Conservation (phyloP, 2,113 vertebrate genomes). For the Montifringilla adamsi region DNA sequence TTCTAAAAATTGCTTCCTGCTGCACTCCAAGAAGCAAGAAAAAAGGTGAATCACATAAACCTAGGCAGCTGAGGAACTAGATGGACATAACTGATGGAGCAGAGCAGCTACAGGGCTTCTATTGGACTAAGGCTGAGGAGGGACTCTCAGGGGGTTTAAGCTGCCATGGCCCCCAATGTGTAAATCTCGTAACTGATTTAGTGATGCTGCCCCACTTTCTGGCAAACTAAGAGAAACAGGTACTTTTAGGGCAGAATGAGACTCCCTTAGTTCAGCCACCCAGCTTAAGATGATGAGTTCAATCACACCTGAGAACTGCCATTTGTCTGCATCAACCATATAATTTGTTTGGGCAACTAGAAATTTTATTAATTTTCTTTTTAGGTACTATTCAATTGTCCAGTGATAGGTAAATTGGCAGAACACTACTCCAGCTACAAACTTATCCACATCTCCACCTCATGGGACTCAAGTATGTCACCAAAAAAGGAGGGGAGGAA, state of each 20-base stretch:
- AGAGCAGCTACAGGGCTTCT: not conserved
- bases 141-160: not conserved
- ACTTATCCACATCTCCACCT: not conserved
- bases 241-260: not conserved
- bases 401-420: not conserved
- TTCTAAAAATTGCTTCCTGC: conserved; percentile 12
- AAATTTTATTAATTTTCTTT: not conserved
- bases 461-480: not conserved
- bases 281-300: not conserved
- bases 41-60: conserved; percentile 44
- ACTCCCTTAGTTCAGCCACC: not conserved
- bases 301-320: not conserved
- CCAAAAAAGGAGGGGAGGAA: not conserved
- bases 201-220: not conserved
- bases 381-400: not conserved
- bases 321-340: not conserved
- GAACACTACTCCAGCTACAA: not conserved
- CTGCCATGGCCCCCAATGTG: fast-evolving
- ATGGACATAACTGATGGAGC: not conserved
- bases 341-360: not conserved
- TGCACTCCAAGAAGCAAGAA: conserved; percentile 42
- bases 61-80: not conserved
- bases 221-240: not conserved
- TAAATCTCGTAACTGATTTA: fast-evolving
- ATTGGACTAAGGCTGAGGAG: not conserved